A percentile compares a stretch with the other conserved stretches of the same genome.
phyloP scores from a whole-genome alignment of 2,797 vertebrate genomes.

The Notolepis coatsorum region DNA sequence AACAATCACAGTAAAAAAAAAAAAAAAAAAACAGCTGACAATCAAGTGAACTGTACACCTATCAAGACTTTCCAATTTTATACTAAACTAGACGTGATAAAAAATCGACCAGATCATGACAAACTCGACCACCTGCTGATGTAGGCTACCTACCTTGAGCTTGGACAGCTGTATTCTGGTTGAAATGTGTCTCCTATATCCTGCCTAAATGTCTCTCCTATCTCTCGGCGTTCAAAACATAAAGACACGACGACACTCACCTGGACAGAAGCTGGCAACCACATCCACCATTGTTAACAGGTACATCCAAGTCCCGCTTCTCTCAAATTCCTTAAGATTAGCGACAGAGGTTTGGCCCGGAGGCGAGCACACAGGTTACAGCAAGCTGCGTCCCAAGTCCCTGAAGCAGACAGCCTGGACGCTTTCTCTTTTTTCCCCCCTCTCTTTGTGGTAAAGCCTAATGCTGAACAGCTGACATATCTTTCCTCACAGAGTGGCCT shows the following conservation, averaged over 20 bases:
- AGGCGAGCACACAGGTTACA: slow-evolving; percentile 47
- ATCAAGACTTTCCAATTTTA: not conserved
- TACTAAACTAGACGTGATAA: not conserved
- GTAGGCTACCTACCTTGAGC: slow-evolving; percentile 63
- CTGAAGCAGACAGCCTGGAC: slow-evolving; percentile 55
- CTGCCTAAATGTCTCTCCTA: slow-evolving; percentile 40
- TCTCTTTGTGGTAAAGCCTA: slow-evolving; percentile 71
- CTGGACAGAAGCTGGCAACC: slow-evolving; percentile 23
- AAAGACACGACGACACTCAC: slow-evolving; percentile 23
- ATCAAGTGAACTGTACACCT: not conserved
- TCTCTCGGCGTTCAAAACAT: slow-evolving; percentile 1
- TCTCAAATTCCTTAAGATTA: slow-evolving; percentile 60
- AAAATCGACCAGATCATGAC: not conserved
- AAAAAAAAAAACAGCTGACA: not conserved
- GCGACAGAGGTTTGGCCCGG: slow-evolving; percentile 53
- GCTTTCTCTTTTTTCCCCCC: slow-evolving; percentile 63
- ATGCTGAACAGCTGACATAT: slow-evolving; percentile 86
- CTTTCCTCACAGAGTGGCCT: slow-evolving; percentile 75
- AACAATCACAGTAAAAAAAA: not conserved
- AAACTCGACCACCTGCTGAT: slow-evolving; percentile 11
- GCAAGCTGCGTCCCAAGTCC: slow-evolving; percentile 48
- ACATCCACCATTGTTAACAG: slow-evolving; percentile 34
- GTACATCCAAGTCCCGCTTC: slow-evolving; percentile 34
- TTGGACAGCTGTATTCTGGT: slow-evolving; percentile 13
- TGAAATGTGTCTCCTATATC: slow-evolving; percentile 31